phyloP scores from a whole-genome alignment of 2,888 invertebrate genomes.

The Hofmannophila pseudospretella region DNA sequence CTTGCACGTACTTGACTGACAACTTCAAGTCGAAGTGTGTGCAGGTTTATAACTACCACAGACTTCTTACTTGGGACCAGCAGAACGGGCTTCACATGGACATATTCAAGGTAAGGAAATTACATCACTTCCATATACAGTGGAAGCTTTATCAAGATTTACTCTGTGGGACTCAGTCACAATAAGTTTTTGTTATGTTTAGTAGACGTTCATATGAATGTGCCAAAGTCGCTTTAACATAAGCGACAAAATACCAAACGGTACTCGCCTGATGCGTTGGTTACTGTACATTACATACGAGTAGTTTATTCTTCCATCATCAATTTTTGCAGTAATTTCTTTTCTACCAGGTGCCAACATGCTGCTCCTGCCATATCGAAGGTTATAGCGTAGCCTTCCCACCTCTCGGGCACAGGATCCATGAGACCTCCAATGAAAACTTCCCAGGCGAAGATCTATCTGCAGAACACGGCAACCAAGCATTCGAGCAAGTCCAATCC shows the following conservation, averaged over 20 bases:
- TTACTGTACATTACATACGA: no score
- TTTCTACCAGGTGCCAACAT: slow-evolving; percentile 82
- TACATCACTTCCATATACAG: no score
- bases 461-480: slow-evolving; percentile 63
- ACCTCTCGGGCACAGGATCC: slow-evolving; percentile 75
- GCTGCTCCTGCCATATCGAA: slow-evolving; percentile 89
- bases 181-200: no score
- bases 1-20: slow-evolving; percentile 88
- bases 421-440: slow-evolving; percentile 68
- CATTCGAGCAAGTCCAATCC: slow-evolving; percentile 66
- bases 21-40: slow-evolving; percentile 88
- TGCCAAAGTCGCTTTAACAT: no score
- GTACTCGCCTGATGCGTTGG: no score
- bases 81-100: slow-evolving; percentile 89
- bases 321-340: neutral
- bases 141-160: no score
- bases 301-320: no score
- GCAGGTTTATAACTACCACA: slow-evolving; percentile 90
- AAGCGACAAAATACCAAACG: no score
- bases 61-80: slow-evolving; percentile 89
- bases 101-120: slow-evolving; percentile 88
- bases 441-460: slow-evolving; percentile 78
- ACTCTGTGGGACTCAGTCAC: no score
- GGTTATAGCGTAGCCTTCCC: slow-evolving; percentile 85
- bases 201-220: no score